These are phyloP conservation scores for Hyles vespertilio DNA, from an alignment of 1,140 invertebrate genomes.

Conservation along the genomic window DNA sequence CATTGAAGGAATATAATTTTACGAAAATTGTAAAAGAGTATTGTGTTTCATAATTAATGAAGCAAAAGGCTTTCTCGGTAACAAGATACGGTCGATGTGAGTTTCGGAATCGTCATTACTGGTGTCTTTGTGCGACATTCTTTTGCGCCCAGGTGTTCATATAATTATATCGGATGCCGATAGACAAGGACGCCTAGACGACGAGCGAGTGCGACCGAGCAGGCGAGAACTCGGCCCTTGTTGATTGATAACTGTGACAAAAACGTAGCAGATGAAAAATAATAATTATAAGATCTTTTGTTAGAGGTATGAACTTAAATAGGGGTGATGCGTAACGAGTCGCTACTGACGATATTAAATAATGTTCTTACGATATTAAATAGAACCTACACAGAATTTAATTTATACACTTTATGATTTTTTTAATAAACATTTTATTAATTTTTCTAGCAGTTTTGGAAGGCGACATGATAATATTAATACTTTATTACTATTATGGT, in stretches of 20 bases:
- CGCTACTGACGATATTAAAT: constrained; percentile 9
- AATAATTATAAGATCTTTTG: constrained; percentile 74
- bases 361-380: constrained; percentile 1
- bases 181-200: constrained; percentile 39
- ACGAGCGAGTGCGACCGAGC: constrained; percentile 9
- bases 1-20: constrained; percentile 64
- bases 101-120: constrained; percentile 71
- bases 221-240: constrained; percentile 44
- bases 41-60: constrained; percentile 75
- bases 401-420: too few relatives aligned
- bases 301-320: constrained; percentile 60
- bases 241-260: constrained; percentile 77
- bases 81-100: constrained; percentile 71
- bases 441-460: too few relatives aligned
- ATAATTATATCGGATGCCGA: constrained; percentile 64
- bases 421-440: too few relatives aligned
- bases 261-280: constrained; percentile 74
- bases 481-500: too few relatives aligned
- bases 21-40: constrained; percentile 66
- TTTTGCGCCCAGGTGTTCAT: constrained; percentile 71
- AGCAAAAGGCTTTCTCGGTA: constrained; percentile 72
- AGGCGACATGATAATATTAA: too few relatives aligned
- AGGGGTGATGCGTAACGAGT: constrained; percentile 46
- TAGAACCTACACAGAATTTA: too few relatives aligned
- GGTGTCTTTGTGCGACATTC: constrained; percentile 74